Conservation (phyloP, 1,140 invertebrate genomes). For the Lasioglossum baleicum region DNA sequence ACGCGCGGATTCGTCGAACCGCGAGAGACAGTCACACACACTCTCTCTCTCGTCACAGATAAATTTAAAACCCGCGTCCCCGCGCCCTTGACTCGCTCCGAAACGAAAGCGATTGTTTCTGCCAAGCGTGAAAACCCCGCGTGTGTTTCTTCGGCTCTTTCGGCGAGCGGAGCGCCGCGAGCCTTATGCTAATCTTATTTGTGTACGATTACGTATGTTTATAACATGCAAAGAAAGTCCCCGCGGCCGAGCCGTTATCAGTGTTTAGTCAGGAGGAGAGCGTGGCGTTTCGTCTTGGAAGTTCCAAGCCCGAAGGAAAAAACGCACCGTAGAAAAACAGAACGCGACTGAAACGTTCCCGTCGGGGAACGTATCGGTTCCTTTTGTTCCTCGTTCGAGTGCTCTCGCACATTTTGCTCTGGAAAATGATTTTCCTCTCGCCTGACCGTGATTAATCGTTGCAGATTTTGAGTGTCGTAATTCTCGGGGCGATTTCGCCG, state of each 20-base stretch:
- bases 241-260: constrained; percentile 74
- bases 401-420: too few relatives aligned
- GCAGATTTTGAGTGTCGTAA: too few relatives aligned
- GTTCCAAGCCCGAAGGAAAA: constrained; percentile 60
- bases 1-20: constrained; percentile 2
- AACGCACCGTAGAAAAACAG: constrained; percentile 60
- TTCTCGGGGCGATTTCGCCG: too few relatives aligned
- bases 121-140: constrained; percentile 26
- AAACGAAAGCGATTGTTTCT: constrained; percentile 47
- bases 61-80: constrained; percentile 53
- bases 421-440: too few relatives aligned
- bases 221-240: constrained; percentile 80
- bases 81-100: not conserved
- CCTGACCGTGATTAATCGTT: too few relatives aligned
- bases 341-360: not conserved
- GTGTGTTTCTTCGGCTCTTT: constrained; percentile 5
- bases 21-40: too few relatives aligned
- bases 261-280: constrained; percentile 79
- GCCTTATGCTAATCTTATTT: constrained; percentile 80
- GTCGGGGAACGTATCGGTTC: not conserved
- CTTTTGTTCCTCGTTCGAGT: not conserved
- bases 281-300: constrained; percentile 64
- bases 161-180: constrained; percentile 52
- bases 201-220: constrained; percentile 80
- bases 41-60: constrained; percentile 8